Conservation (phyloP, 2,888 invertebrate genomes). For the Cephus sareptanus region DNA sequence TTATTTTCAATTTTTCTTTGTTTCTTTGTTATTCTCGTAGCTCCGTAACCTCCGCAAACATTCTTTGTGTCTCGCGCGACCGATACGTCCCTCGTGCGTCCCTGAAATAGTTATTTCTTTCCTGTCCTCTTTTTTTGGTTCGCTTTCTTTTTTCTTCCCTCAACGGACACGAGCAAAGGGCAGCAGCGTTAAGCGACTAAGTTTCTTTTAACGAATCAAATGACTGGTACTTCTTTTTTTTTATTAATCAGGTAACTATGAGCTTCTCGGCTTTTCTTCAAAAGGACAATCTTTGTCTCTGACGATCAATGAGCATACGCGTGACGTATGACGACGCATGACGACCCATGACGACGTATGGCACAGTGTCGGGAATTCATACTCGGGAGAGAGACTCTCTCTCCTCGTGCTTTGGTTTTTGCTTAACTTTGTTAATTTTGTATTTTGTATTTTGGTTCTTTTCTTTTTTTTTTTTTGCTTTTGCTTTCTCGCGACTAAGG, state of each 20-base stretch:
- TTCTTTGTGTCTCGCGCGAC: conserved; percentile 2
- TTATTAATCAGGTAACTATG: too few relatives aligned
- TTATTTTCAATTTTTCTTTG: conserved; percentile 8
- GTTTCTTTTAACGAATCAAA: too few relatives aligned
- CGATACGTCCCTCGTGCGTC: conserved; percentile 7
- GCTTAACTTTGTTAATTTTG: conserved; percentile 7
- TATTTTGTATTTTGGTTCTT: conserved; percentile 28
- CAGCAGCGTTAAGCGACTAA: too few relatives aligned
- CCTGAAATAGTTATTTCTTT: not conserved
- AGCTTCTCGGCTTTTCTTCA: too few relatives aligned
- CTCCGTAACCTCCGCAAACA: too few relatives aligned
- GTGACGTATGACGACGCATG: not conserved
- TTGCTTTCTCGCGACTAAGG: conserved; percentile 13
- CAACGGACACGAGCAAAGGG: too few relatives aligned
- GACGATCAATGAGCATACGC: too few relatives aligned
- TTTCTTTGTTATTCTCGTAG: too few relatives aligned
- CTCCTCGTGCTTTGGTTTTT: not conserved
- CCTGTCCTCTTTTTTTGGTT: too few relatives aligned
- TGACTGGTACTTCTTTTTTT: too few relatives aligned
- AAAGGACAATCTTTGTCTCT: too few relatives aligned
- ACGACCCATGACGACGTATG: conserved; percentile 11
- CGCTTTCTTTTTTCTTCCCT: not conserved
- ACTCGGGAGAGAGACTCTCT: too few relatives aligned
- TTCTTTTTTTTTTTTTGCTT: conserved; percentile 6
- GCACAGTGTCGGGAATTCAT: conserved; percentile 14